Evolutionary conservation across 2,113 vertebrate genomes (phyloP).

Genomic region (Brachionichthys hirsutus): DNA sequence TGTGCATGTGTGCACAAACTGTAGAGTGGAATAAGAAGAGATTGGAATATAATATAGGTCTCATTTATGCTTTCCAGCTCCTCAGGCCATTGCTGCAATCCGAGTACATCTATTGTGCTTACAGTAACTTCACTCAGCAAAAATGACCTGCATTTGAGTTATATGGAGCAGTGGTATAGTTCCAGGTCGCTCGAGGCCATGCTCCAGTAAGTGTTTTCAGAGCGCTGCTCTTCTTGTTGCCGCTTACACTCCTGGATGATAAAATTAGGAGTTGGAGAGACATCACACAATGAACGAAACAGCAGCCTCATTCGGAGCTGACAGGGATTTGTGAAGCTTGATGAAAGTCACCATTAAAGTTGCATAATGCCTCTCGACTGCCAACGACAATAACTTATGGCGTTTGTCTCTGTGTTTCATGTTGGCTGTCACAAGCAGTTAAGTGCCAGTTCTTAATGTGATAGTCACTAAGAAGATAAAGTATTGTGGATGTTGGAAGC

Average conservation of each 20-base stretch:
- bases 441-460: conserved; percentile 34
- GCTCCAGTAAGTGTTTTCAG: conserved; percentile 49
- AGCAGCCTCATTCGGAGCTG: conserved; percentile 25
- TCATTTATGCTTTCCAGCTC: conserved; percentile 38
- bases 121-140: conserved; percentile 38
- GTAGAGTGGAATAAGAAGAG: conserved; percentile 8
- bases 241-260: conserved; percentile 23
- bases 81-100: conserved; percentile 37
- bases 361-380: conserved; percentile 66
- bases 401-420: conserved; percentile 64
- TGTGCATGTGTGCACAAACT: conserved; percentile 22
- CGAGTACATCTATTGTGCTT: conserved; percentile 48
- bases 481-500: conserved; percentile 53
- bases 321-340: conserved; percentile 51
- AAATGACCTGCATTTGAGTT: conserved; percentile 66
- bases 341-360: conserved; percentile 72
- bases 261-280: conserved; percentile 13
- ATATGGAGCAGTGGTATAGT: conserved; percentile 50
- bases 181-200: conserved; percentile 53
- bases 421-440: conserved; percentile 67
- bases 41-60: conserved; percentile 28
- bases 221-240: conserved; percentile 39
- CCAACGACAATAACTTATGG: conserved; percentile 65
- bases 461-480: conserved; percentile 57
- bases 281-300: neutral